A percentile compares a stretch with the other conserved stretches of the same genome.
These are phyloP conservation scores for Saccostrea cuccullata DNA, from an alignment of 1,140 invertebrate genomes.

Conservation along the genomic window DNA sequence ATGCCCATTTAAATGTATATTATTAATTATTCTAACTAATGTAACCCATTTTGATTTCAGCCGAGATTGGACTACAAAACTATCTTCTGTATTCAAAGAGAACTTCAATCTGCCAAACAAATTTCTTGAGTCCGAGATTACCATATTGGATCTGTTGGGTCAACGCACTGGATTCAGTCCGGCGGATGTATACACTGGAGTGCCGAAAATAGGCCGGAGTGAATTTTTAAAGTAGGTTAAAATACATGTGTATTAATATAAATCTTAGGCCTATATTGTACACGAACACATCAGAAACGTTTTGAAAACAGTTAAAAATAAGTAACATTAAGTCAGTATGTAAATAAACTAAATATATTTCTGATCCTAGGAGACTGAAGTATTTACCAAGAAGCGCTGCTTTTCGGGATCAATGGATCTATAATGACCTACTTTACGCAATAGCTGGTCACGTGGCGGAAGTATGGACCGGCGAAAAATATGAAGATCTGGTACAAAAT, in stretches of 20 bases:
- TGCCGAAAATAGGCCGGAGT: background rate
- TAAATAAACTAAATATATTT: too few species aligned
- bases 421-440: background rate
- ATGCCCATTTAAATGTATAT: too few species aligned
- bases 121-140: background rate
- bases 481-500: background rate
- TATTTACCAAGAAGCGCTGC: background rate
- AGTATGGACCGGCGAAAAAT: background rate
- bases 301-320: too few species aligned
- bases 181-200: background rate
- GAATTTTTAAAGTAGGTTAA: background rate
- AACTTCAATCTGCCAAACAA: background rate
- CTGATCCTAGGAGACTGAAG: background rate
- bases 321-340: too few species aligned
- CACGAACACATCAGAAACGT: too few species aligned
- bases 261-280: too few species aligned
- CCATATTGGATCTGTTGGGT: background rate
- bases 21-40: too few species aligned
- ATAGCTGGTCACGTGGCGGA: background rate
- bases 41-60: background rate
- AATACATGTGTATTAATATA: too few species aligned
- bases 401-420: background rate
- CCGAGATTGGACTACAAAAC: background rate
- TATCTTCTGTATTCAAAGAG: background rate
- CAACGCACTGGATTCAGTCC: background rate